Evolutionary conservation across 2,113 vertebrate species (phyloP).

Genomic region (Silurus asotus): DNA sequence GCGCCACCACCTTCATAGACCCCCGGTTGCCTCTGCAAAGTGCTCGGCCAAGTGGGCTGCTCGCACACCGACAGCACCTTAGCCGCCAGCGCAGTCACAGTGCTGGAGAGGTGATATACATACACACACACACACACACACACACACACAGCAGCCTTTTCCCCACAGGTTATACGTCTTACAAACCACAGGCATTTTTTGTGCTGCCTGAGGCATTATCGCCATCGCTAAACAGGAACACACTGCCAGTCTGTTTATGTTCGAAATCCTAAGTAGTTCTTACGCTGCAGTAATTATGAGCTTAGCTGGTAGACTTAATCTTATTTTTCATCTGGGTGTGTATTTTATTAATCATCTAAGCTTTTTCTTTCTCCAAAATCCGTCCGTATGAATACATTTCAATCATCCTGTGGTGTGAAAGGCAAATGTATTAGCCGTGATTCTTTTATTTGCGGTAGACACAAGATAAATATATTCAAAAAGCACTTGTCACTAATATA

Average conservation of each 20-base stretch:
- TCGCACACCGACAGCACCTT: conserved; percentile 94
- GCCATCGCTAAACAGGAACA: background rate
- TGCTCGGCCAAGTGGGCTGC: conserved; percentile 84
- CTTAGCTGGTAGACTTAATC: background rate
- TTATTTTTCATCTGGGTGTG: too few relatives aligned
- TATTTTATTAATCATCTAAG: background rate
- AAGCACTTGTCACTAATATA: too few relatives aligned
- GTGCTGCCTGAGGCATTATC: background rate
- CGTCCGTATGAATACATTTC: background rate
- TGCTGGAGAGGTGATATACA: conserved; percentile 84
- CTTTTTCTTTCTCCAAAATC: background rate
- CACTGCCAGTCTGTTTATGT: background rate
- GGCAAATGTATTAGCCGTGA: background rate
- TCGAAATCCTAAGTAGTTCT: background rate
- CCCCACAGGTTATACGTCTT: background rate
- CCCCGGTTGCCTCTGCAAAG: conserved; percentile 95
- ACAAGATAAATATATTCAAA: background rate
- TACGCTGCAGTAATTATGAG: background rate
- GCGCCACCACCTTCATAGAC: conserved; percentile 96
- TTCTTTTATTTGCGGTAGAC: background rate
- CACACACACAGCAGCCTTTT: background rate
- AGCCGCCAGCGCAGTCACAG: conserved; percentile 97
- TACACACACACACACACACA: background rate
- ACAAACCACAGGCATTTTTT: background rate
- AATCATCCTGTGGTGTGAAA: background rate